phyloP scores from a whole-genome alignment of 2,888 invertebrate genomes.

The Nomada goodeniana region DNA sequence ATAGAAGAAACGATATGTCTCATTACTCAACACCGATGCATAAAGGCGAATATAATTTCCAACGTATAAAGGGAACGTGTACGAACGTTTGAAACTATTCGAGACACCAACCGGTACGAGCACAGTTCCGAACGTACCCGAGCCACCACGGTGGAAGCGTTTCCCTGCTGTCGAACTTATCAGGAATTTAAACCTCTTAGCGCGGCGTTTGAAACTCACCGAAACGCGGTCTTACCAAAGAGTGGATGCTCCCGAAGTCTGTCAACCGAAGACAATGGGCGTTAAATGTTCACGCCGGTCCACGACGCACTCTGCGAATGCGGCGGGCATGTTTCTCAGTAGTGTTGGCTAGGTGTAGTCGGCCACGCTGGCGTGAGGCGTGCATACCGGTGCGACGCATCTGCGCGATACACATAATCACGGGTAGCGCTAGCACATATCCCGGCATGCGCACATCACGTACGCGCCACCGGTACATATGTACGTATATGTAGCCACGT shows the following conservation, averaged over 20 bases:
- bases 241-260: conserved; percentile 13
- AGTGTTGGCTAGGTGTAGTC: conserved; percentile 56
- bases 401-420: conserved; percentile 61
- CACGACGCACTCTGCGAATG: conserved; percentile 38
- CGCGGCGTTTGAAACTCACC: conserved; percentile 13
- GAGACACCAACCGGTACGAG: not conserved
- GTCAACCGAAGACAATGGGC: conserved; percentile 54
- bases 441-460: conserved; percentile 51
- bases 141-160: not conserved
- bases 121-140: not conserved
- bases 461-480: conserved; percentile 56
- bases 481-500: conserved; percentile 67
- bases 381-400: conserved; percentile 28
- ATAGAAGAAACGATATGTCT: too few species aligned
- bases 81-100: not conserved
- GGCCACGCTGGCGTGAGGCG: conserved; percentile 14
- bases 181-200: conserved; percentile 12
- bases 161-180: conserved; percentile 1
- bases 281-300: conserved; percentile 49
- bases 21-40: too few species aligned
- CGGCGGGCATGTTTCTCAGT: conserved; percentile 56
- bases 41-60: too few species aligned
- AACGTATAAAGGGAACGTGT: not conserved
- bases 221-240: conserved; percentile 30
- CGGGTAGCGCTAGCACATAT: conserved; percentile 53